Conservation (phyloP, 2,888 invertebrate species). For the Latrodectus elegans region DNA sequence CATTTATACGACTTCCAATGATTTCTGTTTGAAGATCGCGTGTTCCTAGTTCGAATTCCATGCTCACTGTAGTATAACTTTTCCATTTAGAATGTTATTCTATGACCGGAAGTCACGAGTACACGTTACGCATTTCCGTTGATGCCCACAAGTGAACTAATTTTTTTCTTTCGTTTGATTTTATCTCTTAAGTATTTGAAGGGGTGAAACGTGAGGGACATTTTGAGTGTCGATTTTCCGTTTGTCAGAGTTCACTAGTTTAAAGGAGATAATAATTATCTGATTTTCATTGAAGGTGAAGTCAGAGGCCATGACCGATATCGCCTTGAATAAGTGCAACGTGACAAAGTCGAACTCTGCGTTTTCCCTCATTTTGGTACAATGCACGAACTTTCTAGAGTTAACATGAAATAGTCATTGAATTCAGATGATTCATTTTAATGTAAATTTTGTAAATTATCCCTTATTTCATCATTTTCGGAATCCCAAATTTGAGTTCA, state of each 20-base stretch:
- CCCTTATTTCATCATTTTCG: no score
- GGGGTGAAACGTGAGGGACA: background rate
- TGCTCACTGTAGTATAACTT: constrained; percentile 38
- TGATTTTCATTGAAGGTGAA: background rate
- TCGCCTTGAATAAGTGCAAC: background rate
- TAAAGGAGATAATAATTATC: background rate
- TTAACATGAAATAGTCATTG: no score
- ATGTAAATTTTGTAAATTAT: no score
- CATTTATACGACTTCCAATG: background rate
- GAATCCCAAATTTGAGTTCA: no score
- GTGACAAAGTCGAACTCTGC: no score
- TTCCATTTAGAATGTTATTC: constrained; percentile 32
- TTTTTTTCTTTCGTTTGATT: background rate
- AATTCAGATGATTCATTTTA: no score
- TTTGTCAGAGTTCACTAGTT: background rate
- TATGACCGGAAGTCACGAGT: constrained; percentile 44
- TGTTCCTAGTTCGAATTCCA: constrained; percentile 24
- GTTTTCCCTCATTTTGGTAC: no score
- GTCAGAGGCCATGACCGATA: constrained; percentile 1
- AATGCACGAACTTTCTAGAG: no score
- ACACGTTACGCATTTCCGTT: constrained; percentile 47
- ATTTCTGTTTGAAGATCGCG: constrained; percentile 19
- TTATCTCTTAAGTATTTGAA: background rate
- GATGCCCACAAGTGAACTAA: constrained; percentile 7
- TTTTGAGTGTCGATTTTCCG: background rate